Base-by-base conservation (phyloP, 2,797 vertebrate genomes). In the Sciurus vulgaris region DNA sequence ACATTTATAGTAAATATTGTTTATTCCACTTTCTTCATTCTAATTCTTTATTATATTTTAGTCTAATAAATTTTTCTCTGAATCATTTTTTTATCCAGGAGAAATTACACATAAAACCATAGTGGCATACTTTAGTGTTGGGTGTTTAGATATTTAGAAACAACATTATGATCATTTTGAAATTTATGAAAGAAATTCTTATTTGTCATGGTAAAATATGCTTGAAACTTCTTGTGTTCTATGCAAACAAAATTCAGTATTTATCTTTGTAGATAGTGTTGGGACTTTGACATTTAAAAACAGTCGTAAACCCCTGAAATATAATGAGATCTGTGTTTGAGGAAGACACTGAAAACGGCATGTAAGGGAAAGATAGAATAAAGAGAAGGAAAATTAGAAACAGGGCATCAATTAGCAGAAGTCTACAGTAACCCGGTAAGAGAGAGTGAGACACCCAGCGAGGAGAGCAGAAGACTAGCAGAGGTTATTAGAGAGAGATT, bases 241-340 rank as follows among this genome's bases (percentile, higher is more conserved):
- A 70, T 76, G n/a, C 35, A 82, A 89, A 85, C 54, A 72, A 67
- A 77, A 61, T 38, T 70, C 13, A 14, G 1, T 78, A 67, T 88
- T 87, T 93, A 81, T 74, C 10, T n/a, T 85, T 69, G 12, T 95
- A 65, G 15, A 54, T 6, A 49, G 6, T 56, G 8, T 83, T 78
- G 47, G 84, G 33, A 5, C 65, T 74, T 7, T 44, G 30, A 70
- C 51, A 95, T 91, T 92, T 94, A 91, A 10, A 89, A 92, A 81
- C 33, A 85, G 20, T 78, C 93, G 89, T 73, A 77, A 82, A 33
- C 2, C 3, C 15, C 13, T 86, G 56, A 89, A 85, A 86, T n/a
- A 70, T 38, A 85, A 76, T 83, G 70, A 90, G 26, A 84, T 84
- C n/a, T 84, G 38, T 83, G 14, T 65, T 67, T 61, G n/a, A 70